Percentiles rank a stretch among this genome's conserved stretches.
Conservation (phyloP, 2,888 invertebrate species). For the Atherix ibis region DNA sequence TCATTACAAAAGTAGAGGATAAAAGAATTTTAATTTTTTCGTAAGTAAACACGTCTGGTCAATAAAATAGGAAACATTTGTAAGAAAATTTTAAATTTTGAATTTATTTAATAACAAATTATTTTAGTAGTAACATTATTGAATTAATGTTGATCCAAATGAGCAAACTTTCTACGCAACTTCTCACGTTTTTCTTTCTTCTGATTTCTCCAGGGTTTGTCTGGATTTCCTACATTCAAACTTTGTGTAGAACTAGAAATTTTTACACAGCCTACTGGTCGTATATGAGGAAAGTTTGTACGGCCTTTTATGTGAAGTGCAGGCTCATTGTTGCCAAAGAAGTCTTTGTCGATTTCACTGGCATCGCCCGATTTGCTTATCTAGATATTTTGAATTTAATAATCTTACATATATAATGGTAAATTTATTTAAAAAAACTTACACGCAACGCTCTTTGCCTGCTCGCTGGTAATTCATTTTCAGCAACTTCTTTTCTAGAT, state of each 20-base stretch:
- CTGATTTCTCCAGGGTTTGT: constrained; percentile 68
- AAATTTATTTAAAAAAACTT: too few species aligned
- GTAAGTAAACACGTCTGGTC: too few species aligned
- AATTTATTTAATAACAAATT: too few species aligned
- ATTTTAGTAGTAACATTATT: too few species aligned
- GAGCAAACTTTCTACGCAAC: constrained; percentile 64
- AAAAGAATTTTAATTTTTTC: too few species aligned
- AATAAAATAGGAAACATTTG: too few species aligned
- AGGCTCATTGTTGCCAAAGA: constrained; percentile 36
- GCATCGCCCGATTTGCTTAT: too few species aligned
- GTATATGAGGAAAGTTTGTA: constrained; percentile 28
- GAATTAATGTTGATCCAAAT: constrained; percentile 63
- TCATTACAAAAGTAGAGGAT: too few species aligned
- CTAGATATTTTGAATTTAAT: too few species aligned
- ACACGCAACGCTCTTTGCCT: constrained; percentile 41
- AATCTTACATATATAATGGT: too few species aligned
- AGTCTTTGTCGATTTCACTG: constrained; percentile 44
- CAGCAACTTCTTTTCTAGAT: constrained; percentile 27
- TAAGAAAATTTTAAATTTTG: too few species aligned
- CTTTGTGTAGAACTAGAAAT: constrained; percentile 10
- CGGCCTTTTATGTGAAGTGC: constrained; percentile 30
- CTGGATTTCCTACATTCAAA: constrained; percentile 13
- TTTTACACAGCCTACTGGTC: constrained; percentile 15
- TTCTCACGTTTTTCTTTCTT: constrained; percentile 89
- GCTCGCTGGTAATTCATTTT: constrained; percentile 36